phyloP scores from a whole-genome alignment of 1,140 invertebrate species.

The Monomorium pharaonis region DNA sequence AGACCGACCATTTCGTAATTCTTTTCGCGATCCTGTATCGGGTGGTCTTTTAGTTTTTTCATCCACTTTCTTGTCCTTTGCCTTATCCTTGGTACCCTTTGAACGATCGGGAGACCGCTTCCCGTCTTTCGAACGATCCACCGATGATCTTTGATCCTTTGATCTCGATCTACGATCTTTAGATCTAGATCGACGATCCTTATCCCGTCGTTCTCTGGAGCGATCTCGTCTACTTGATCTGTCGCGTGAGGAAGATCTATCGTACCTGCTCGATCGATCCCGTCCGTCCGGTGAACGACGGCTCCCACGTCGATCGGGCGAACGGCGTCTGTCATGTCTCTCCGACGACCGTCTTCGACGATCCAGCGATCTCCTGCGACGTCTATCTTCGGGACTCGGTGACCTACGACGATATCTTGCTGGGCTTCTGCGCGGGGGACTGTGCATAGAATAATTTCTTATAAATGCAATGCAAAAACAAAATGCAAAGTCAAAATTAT shows the following conservation, averaged over 20 bases:
- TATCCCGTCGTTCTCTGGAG: constrained; percentile 79
- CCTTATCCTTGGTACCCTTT: constrained; percentile 75
- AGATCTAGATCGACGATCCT: constrained; percentile 78
- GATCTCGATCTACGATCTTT: constrained; percentile 77
- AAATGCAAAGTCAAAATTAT: constrained; percentile 7
- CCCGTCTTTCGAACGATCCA: constrained; percentile 76
- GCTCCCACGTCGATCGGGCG: constrained; percentile 80
- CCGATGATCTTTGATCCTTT: constrained; percentile 73
- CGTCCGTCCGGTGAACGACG: constrained; percentile 85
- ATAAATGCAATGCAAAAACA: background rate
- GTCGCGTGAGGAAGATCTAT: constrained; percentile 82
- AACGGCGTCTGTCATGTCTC: constrained; percentile 79
- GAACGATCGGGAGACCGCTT: constrained; percentile 78
- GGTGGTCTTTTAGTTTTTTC: constrained; percentile 77
- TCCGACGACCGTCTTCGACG: constrained; percentile 82
- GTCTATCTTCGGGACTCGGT: constrained; percentile 79
- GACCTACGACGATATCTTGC: constrained; percentile 80
- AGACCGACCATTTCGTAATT: constrained; percentile 82
- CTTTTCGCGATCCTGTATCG: constrained; percentile 77
- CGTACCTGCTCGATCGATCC: constrained; percentile 79
- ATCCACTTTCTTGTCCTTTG: constrained; percentile 74
- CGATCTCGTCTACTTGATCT: constrained; percentile 80
- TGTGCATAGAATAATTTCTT: constrained; percentile 63
- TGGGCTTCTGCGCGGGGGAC: constrained; percentile 81
- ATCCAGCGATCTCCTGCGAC: constrained; percentile 80